Evolutionary conservation across 2,113 vertebrate genomes (phyloP), one percentile per base, ranked within the genome.

Genomic region (Gallinago undulata): DNA sequence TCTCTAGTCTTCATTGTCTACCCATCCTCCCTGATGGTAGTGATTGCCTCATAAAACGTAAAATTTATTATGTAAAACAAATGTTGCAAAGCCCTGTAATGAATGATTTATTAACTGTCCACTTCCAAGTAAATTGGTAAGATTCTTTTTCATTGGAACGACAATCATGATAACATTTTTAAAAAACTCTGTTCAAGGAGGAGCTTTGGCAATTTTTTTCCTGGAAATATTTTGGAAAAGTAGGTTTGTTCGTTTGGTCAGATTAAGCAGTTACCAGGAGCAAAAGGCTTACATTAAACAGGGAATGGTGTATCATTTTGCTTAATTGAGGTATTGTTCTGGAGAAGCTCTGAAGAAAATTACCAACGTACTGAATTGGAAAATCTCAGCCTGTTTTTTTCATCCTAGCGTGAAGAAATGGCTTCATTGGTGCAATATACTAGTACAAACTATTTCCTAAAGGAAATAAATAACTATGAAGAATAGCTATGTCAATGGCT

Each of bases 321-420:
- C 25, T 82, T 89, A 89, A 91, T 60, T 90, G 73, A 86, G 39
- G 28, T 78, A 70, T 45, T 84, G 33, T 91, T 95, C 76, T 91
- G 66, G 70, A 87, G 51, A 72, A 94, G 63, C 50, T 60, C 66
- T 48, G 25, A 48, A 74, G 63, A 86, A 84, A 93, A 79, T 33
- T 80, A 31, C 56, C 7, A 68, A 31, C 6, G 78, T 63, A 59
- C 47, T 81, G 56, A 75, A 57, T 27, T 67, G 60, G 62, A 91
- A 89, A 87, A 87, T 88, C 18, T 84, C 68, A 80, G 23, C 27
- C 67, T 93, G 6, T 0, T 28, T 50, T 75, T 79, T 7, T 13
- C 14, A 6, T 73, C 76, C 27, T 86, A 13, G 10, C 24, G 35
- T 19, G 11, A 74, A 85, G 43, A 88, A 72, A 30, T 78, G 17